Percentiles rank a stretch among this genome's conserved stretches.
phyloP scores from a whole-genome alignment of 2,113 vertebrate genomes.

The Oncorhynchus gorbuscha region DNA sequence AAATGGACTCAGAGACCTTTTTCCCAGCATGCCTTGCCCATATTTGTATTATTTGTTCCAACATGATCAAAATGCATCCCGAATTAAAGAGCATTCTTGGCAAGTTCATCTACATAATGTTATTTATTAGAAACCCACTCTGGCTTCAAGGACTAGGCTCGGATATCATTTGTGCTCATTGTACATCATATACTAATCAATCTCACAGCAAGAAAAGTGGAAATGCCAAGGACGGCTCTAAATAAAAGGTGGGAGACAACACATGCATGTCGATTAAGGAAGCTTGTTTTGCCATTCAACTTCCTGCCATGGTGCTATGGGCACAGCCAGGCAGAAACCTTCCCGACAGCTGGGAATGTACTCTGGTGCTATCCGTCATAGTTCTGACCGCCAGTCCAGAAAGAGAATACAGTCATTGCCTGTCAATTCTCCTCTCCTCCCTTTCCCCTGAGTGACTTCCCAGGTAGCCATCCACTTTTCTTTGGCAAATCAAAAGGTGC shows the following conservation, averaged over 20 bases:
- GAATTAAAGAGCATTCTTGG: constrained; percentile 27
- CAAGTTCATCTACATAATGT: constrained; percentile 31
- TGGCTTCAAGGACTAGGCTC: constrained; percentile 30
- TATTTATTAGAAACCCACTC: constrained; percentile 27
- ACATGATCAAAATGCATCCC: constrained; percentile 22
- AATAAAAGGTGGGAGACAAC: neutral
- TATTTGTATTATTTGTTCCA: constrained; percentile 27
- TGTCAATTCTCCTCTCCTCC: constrained; percentile 1
- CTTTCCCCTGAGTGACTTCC: neutral
- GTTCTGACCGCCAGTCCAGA: neutral
- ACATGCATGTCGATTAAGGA: neutral
- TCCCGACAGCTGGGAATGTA: neutral
- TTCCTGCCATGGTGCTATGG: too few species aligned
- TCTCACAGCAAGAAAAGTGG: neutral
- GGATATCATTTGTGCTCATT: neutral
- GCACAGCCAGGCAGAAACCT: too few species aligned
- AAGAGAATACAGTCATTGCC: neutral
- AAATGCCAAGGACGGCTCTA: neutral
- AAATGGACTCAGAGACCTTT: constrained; percentile 1
- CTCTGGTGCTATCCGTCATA: neutral
- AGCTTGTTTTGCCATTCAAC: too few species aligned
- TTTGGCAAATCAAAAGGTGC: neutral
- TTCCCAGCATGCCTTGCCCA: neutral
- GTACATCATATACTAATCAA: constrained; percentile 12
- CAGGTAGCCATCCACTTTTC: neutral